Conservation (phyloP, 1,140 invertebrate species). For the Bombus huntii region DNA sequence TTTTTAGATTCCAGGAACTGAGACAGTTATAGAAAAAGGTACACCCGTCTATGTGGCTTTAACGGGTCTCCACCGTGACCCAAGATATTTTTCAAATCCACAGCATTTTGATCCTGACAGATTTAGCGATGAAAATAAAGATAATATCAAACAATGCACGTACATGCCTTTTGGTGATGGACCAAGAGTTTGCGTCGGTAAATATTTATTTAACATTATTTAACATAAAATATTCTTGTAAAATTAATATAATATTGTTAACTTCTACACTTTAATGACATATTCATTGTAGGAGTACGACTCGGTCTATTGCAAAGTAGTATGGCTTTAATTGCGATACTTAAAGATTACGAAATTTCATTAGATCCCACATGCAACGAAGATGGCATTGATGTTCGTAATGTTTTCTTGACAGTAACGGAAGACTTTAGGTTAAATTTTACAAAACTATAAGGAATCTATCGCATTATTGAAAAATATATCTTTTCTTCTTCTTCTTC, state of each 20-base stretch:
- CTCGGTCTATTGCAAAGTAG: constrained; percentile 86
- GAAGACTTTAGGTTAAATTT: constrained; percentile 58
- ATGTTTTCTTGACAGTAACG: constrained; percentile 54
- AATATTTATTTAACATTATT: constrained; percentile 10
- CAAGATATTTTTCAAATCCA: constrained; percentile 79
- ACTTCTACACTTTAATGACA: constrained; percentile 27
- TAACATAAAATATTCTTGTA: background rate
- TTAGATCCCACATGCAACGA: constrained; percentile 69
- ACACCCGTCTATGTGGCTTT: constrained; percentile 68
- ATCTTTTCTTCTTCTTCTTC: background rate
- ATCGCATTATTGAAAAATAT: background rate
- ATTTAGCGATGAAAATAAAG: constrained; percentile 75
- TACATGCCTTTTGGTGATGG: constrained; percentile 75
- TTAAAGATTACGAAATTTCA: constrained; percentile 80
- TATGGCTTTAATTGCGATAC: constrained; percentile 82
- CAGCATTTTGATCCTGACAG: constrained; percentile 82
- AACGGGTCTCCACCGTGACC: constrained; percentile 77
- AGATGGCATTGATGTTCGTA: constrained; percentile 37
- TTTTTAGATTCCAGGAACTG: constrained; percentile 74
- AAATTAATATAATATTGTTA: constrained; percentile 1
- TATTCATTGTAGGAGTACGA: constrained; percentile 81
- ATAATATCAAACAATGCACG: constrained; percentile 55
- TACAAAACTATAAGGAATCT: constrained; percentile 43
- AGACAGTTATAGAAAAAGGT: constrained; percentile 77
- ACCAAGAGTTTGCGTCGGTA: constrained; percentile 73